Conservation (phyloP, 1,140 invertebrate genomes). For the Gyrodactylus bullatarudis region DNA sequence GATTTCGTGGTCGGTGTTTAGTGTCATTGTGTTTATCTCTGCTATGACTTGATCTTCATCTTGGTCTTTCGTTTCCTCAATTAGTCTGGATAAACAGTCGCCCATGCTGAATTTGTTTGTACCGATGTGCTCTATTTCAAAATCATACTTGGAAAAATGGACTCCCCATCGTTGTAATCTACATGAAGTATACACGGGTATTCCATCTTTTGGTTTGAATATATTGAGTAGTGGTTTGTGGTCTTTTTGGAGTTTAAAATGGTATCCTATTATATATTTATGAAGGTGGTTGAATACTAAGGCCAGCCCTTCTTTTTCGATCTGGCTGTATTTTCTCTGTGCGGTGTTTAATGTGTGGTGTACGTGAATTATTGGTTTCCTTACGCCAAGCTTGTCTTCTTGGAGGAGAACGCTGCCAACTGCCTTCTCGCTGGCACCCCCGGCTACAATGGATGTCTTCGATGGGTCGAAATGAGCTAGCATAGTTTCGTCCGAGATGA, state of each 20-base stretch:
- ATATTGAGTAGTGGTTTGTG: not conserved
- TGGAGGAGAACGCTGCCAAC: not conserved
- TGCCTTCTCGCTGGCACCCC: not conserved
- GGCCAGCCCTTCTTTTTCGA: not conserved
- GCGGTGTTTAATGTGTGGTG: not conserved
- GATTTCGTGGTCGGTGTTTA: not conserved
- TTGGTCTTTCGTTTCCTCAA: not conserved
- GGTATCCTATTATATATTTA: not conserved
- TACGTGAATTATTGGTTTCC: too few species aligned
- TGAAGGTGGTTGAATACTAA: not conserved
- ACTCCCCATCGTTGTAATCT: not conserved
- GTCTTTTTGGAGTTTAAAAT: not conserved
- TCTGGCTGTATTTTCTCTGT: not conserved
- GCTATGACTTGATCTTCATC: not conserved
- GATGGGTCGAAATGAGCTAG: not conserved
- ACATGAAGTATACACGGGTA: not conserved
- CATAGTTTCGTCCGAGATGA: not conserved
- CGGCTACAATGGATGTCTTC: not conserved
- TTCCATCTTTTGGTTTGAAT: not conserved
- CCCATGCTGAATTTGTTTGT: not conserved
- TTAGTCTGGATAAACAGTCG: not conserved
- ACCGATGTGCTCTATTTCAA: not conserved
- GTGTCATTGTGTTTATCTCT: not conserved
- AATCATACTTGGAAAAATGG: not conserved
- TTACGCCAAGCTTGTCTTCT: not conserved